phyloP scores from a whole-genome alignment of 2,113 vertebrate species.

The Nycticebus coucang region DNA sequence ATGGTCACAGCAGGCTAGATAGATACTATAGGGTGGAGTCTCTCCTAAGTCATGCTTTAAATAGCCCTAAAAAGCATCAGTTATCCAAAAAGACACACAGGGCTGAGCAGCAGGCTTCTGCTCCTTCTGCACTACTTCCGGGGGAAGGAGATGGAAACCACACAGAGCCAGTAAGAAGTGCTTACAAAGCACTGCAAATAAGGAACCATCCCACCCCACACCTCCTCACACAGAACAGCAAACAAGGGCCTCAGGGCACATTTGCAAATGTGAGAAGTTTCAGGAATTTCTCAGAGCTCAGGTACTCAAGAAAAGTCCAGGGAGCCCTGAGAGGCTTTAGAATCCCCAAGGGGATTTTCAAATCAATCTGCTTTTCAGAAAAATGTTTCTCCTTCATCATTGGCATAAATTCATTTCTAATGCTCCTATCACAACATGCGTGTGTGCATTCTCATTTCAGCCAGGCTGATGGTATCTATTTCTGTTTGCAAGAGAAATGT shows the following conservation, averaged over 20 bases:
- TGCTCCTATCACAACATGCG: background rate
- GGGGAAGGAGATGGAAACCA: background rate
- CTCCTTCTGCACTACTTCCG: background rate
- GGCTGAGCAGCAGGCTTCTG: background rate
- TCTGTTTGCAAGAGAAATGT: slow-evolving; percentile 43
- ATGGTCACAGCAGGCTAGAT: background rate
- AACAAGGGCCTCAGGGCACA: background rate
- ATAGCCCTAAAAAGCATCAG: background rate
- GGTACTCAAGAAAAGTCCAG: background rate
- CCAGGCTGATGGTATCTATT: background rate
- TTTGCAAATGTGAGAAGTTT: background rate
- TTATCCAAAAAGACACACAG: background rate
- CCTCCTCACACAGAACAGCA: background rate
- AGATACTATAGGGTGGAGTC: background rate
- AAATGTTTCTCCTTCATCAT: background rate
- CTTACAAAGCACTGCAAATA: too few species aligned
- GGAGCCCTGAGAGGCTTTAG: background rate
- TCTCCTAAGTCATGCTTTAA: background rate
- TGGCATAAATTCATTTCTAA: background rate
- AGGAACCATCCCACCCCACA: background rate
- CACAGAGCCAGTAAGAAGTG: background rate
- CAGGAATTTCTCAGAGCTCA: background rate
- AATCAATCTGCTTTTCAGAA: slow-evolving; percentile 28
- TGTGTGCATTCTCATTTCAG: background rate
- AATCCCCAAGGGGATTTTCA: background rate